phyloP scores from a whole-genome alignment of 2,113 vertebrate genomes.

The Reinhardtius hippoglossoides region DNA sequence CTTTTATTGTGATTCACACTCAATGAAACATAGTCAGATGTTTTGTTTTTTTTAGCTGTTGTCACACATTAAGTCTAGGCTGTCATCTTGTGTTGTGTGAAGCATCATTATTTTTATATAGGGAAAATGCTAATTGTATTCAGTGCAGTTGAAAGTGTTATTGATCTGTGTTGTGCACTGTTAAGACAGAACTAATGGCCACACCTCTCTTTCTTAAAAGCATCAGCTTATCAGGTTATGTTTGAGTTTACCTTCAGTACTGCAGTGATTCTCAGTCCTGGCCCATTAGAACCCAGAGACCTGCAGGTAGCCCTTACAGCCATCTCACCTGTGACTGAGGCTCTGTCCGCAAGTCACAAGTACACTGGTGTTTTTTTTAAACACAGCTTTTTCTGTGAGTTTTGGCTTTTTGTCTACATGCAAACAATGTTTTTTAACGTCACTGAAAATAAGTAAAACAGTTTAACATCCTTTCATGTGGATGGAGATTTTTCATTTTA shows the following conservation, averaged over 20 bases:
- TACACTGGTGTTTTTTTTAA: background rate
- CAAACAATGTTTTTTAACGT: background rate
- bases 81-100: conserved; percentile 18
- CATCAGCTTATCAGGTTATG: background rate
- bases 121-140: background rate
- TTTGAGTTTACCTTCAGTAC: conserved; percentile 5
- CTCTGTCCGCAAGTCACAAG: background rate
- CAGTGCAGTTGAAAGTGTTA: background rate
- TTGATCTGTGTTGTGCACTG: background rate
- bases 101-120: background rate
- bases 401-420: background rate
- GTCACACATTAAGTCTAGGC: conserved; percentile 7
- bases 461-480: background rate
- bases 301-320: background rate
- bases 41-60: conserved; percentile 13
- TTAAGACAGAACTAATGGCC: background rate
- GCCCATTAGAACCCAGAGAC: background rate
- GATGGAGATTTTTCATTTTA: background rate
- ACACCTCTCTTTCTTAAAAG: conserved; percentile 1
- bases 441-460: no score
- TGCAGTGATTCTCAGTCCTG: background rate
- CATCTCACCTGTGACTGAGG: background rate
- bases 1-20: conserved; percentile 18
- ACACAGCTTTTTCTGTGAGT: background rate
- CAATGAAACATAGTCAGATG: conserved; percentile 23